Evolutionary conservation across 2,797 vertebrate species (phyloP).

Genomic region (Galago senegalensis): DNA sequence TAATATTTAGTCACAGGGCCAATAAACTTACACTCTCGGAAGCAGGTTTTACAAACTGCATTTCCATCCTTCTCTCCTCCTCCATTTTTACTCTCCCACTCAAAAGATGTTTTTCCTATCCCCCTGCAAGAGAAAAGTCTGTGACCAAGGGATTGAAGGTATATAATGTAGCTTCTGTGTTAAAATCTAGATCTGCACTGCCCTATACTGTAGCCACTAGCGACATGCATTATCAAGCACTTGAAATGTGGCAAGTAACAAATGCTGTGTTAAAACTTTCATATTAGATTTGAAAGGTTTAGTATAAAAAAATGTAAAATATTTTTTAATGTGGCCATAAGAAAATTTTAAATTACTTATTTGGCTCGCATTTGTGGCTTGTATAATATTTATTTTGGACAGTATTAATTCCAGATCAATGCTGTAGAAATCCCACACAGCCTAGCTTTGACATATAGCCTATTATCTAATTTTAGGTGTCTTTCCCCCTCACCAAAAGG

Average conservation of each 20-base stretch:
- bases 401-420: conserved; percentile 5
- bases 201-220: not conserved
- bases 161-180: not conserved
- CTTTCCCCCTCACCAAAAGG: not conserved
- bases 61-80: conserved; percentile 4
- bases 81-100: not conserved
- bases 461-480: not conserved
- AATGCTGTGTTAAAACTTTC: not conserved
- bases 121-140: not conserved
- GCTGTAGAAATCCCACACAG: not conserved
- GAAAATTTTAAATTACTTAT: not conserved
- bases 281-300: conserved; percentile 6
- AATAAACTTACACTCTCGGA: not conserved
- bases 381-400: not conserved
- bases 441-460: not conserved
- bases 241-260: not conserved
- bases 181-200: not conserved
- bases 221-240: not conserved
- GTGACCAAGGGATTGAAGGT: not conserved
- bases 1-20: not conserved
- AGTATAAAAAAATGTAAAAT: conserved; percentile 11
- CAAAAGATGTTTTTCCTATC: not conserved
- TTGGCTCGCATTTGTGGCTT: not conserved
- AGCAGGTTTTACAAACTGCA: conserved; percentile 4
- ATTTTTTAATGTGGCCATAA: not conserved